phyloP scores from a whole-genome alignment of 2,113 vertebrate species.

The Ancistrus triradiatus region DNA sequence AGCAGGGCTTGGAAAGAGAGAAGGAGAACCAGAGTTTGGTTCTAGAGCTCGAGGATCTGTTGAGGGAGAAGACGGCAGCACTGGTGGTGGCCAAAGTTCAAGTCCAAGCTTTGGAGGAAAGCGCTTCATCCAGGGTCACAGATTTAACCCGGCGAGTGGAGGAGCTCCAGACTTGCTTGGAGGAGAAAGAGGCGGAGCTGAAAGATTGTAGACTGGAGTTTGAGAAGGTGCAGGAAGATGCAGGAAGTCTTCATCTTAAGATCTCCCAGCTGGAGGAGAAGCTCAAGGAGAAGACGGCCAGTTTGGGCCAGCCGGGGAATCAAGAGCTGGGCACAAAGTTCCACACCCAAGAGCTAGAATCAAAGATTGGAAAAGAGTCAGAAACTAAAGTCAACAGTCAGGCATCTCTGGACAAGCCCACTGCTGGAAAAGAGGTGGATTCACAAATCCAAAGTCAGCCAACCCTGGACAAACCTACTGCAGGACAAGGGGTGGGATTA shows the following conservation, averaged over 20 bases:
- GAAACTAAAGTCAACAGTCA: background rate
- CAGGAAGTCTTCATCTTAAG: slow-evolving; percentile 62
- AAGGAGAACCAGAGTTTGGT: slow-evolving; percentile 34
- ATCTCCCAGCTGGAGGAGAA: slow-evolving; percentile 73
- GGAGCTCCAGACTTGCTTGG: slow-evolving; percentile 67
- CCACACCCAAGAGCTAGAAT: slow-evolving; percentile 38
- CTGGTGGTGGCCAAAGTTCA: slow-evolving; percentile 65
- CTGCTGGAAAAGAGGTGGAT: background rate
- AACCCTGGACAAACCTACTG: too few relatives aligned
- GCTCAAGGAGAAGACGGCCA: slow-evolving; percentile 78
- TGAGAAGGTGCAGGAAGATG: slow-evolving; percentile 64
- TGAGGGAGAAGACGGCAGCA: slow-evolving; percentile 61
- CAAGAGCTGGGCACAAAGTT: slow-evolving; percentile 74
- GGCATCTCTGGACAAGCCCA: background rate
- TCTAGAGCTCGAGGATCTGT: slow-evolving; percentile 51
- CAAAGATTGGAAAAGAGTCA: background rate
- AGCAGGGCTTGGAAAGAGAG: slow-evolving; percentile 37
- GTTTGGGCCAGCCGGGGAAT: slow-evolving; percentile 65
- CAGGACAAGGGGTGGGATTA: too few relatives aligned
- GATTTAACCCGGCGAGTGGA: slow-evolving; percentile 61
- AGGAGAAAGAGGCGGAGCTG: slow-evolving; percentile 76
- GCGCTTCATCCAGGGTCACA: slow-evolving; percentile 53
- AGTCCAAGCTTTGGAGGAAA: slow-evolving; percentile 67
- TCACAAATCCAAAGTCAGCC: background rate
- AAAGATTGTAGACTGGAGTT: slow-evolving; percentile 62